phyloP scores from a whole-genome alignment of 2,888 invertebrate species.

The Antheraea yamamai region DNA sequence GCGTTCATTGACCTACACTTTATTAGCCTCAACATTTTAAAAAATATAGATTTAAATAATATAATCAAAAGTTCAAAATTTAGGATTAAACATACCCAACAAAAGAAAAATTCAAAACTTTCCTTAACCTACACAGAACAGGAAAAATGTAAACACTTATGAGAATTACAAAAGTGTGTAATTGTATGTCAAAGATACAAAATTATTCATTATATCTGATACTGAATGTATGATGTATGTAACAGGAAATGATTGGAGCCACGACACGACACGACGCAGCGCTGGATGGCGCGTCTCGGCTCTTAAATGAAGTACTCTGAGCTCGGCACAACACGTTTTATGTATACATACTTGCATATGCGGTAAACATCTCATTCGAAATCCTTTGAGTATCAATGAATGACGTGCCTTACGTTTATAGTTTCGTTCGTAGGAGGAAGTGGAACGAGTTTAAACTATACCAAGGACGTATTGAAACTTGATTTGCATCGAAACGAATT shows the following conservation, averaged over 20 bases:
- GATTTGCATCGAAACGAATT: slow-evolving; percentile 45
- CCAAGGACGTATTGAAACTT: slow-evolving; percentile 74
- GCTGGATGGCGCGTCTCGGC: neutral
- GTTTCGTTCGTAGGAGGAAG: slow-evolving; percentile 73
- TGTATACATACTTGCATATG: slow-evolving; percentile 40
- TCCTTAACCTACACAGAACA: slow-evolving; percentile 22
- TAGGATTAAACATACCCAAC: neutral
- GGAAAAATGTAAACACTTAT: slow-evolving; percentile 23
- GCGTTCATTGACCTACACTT: neutral
- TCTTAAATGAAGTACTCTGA: slow-evolving; percentile 25
- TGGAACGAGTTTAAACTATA: slow-evolving; percentile 70
- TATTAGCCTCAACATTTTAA: neutral
- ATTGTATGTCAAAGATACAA: slow-evolving; percentile 23
- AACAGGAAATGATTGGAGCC: slow-evolving; percentile 67
- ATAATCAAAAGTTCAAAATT: neutral
- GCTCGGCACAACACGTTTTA: slow-evolving; percentile 26
- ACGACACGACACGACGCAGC: slow-evolving; percentile 22
- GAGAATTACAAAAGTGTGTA: slow-evolving; percentile 18
- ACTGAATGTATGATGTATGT: slow-evolving; percentile 40
- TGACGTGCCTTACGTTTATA: slow-evolving; percentile 73
- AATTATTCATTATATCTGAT: slow-evolving; percentile 9
- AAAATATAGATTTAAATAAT: neutral
- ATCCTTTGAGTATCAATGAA: slow-evolving; percentile 77
- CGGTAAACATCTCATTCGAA: slow-evolving; percentile 77
- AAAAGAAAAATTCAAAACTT: neutral